These are phyloP conservation scores for Synergus itoensis DNA, from an alignment of 2,888 invertebrate genomes.

Conservation along the genomic window DNA sequence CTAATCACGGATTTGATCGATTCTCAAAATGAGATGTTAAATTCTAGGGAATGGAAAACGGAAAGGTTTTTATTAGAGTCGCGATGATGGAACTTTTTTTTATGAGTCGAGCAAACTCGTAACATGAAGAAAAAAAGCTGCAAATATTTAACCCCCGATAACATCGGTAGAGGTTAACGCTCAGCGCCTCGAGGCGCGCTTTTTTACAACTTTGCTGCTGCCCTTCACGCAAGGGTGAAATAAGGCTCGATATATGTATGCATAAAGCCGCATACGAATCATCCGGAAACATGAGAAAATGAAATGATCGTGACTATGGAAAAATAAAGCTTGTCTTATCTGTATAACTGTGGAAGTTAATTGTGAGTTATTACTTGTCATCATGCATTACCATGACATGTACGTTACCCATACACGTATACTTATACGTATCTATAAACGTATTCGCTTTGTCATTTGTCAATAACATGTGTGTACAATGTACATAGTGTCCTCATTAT, in stretches of 20 bases:
- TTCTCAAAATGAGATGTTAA: not conserved
- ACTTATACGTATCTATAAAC: not conserved
- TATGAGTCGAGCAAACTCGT: conserved; percentile 44
- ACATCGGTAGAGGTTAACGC: conserved; percentile 56
- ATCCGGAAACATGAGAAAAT: conserved; percentile 53
- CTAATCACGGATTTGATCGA: not conserved
- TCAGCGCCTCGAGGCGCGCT: conserved; percentile 43
- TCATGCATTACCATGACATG: conserved; percentile 50
- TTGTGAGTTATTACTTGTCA: conserved; percentile 58
- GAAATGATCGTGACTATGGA: conserved; percentile 45
- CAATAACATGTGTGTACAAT: conserved; percentile 22
- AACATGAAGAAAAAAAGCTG: conserved; percentile 44
- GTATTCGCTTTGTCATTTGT: not conserved
- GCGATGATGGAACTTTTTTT: conserved; percentile 51
- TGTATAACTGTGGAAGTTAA: conserved; percentile 55
- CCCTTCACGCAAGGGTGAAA: conserved; percentile 23
- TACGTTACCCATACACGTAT: not conserved
- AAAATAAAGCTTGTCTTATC: conserved; percentile 62
- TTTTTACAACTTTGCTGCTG: conserved; percentile 21
- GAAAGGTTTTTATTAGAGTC: conserved; percentile 54
- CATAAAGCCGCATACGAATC: conserved; percentile 12
- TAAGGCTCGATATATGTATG: not conserved
- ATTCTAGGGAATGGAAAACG: not conserved
- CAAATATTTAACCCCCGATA: conserved; percentile 63
- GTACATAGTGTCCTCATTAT: conserved; percentile 1